Base-by-base conservation (phyloP, 2,797 vertebrate genomes). In the Centropyge bicolor region DNA sequence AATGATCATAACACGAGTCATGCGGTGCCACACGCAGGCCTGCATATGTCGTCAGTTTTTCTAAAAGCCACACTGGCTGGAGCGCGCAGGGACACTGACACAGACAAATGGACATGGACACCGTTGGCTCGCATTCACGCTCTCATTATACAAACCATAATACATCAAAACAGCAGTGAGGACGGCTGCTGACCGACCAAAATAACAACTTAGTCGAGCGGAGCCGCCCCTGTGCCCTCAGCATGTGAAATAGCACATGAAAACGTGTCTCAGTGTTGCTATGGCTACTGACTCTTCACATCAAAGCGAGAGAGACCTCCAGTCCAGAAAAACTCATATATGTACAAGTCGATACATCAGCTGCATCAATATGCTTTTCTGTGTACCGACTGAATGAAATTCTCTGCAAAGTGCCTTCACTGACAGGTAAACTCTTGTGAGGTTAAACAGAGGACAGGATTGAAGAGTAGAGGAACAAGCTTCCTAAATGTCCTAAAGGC, bases 181-280 rank as follows among this genome's bases (percentile, higher is more conserved):
- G 70, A 67, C 24, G 45, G 75, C 70, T 75, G 74, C 77, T 82
- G 83, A 90, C 83, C 81, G 38, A 61, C 71, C 74, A 74, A 72
- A 90, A 89, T 62, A 68, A 78, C 60, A 81, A 84, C 77, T 64
- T 73, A 31, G 72, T 70, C 22, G 1, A 59, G 70, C 45, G 17
- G 41, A 73, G 71, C 55, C 51, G 57, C 73, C 74, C 52, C 76
- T 70, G 36, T 65, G 70, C 24, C 54, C 38, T 62, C 61, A 55
- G 59, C 41, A 70, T 81, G 77, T 64, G 60, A 82, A 68, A 68
- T n/a, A 62, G 51, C 79, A 79, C 72, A 61, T 66, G 48, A 67
- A 82, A 73, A 56, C 61, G 79, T 80, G 81, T 54, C 27, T 73
- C 49, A 19, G 72, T 79, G 92, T 88, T 91, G 82, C 89, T 72